phyloP scores from a whole-genome alignment of 2,888 invertebrate genomes.

The Drosophila putrida region DNA sequence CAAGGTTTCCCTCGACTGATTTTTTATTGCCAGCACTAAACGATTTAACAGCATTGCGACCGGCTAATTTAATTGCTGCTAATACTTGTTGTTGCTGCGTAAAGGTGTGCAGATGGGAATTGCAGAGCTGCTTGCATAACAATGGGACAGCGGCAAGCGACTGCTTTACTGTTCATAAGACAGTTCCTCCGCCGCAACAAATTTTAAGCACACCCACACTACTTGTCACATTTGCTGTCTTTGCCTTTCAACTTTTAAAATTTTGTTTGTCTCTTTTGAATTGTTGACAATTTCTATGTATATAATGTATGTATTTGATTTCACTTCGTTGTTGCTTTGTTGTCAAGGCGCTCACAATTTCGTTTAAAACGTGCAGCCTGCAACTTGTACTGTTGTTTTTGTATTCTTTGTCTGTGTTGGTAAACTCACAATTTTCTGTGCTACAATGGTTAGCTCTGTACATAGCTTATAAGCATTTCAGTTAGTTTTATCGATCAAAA shows the following conservation, averaged over 20 bases:
- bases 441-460: slow-evolving; percentile 35
- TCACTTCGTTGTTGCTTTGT: slow-evolving; percentile 53
- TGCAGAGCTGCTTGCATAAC: slow-evolving; percentile 73
- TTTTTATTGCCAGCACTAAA: slow-evolving; percentile 84
- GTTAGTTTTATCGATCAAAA: slow-evolving; percentile 7
- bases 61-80: slow-evolving; percentile 61
- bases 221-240: slow-evolving; percentile 60
- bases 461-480: slow-evolving; percentile 19
- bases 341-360: slow-evolving; percentile 68
- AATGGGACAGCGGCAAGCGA: slow-evolving; percentile 43
- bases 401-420: slow-evolving; percentile 56
- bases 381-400: slow-evolving; percentile 47
- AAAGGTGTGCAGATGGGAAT: slow-evolving; percentile 7
- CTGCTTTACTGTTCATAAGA: slow-evolving; percentile 43
- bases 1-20: slow-evolving; percentile 86
- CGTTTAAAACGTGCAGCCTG: slow-evolving; percentile 71
- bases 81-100: slow-evolving; percentile 29
- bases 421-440: slow-evolving; percentile 25
- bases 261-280: slow-evolving; percentile 41
- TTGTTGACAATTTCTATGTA: slow-evolving; percentile 42
- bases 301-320: slow-evolving; percentile 15
- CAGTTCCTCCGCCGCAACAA: slow-evolving; percentile 54
- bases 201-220: slow-evolving; percentile 44
- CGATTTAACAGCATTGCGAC: slow-evolving; percentile 77
- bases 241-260: slow-evolving; percentile 53